These are phyloP conservation scores for Lutjanus erythropterus DNA, from an alignment of 2,113 vertebrate species.

Conservation along the genomic window DNA sequence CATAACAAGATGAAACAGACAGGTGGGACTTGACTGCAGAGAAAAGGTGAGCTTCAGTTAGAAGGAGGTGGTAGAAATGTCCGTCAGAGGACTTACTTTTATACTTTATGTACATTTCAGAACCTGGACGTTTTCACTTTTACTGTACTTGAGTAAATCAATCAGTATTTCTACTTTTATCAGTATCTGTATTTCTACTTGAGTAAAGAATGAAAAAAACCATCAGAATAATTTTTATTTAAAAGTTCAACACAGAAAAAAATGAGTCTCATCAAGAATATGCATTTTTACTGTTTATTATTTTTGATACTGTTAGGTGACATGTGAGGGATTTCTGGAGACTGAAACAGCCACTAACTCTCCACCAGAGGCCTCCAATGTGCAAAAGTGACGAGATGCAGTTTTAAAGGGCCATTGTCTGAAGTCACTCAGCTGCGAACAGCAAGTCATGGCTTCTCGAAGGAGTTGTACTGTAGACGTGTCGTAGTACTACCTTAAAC, in stretches of 20 bases:
- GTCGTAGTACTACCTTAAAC: slow-evolving; percentile 38
- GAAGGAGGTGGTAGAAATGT: too few species aligned
- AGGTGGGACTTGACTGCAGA: too few species aligned
- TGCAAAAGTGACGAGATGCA: slow-evolving; percentile 77
- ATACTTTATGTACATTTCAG: too few species aligned
- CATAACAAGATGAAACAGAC: too few species aligned
- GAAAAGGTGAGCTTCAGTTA: too few species aligned
- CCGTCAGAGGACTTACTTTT: too few species aligned
- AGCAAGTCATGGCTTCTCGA: slow-evolving; percentile 70
- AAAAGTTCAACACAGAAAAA: neutral
- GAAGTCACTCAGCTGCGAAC: slow-evolving; percentile 69
- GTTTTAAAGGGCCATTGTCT: slow-evolving; percentile 77
- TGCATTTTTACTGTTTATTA: slow-evolving; percentile 66
- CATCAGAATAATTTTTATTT: neutral
- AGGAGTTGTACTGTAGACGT: slow-evolving; percentile 15
- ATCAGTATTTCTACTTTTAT: too few species aligned
- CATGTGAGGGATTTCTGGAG: slow-evolving; percentile 57
- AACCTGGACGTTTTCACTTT: too few species aligned
- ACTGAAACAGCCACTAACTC: slow-evolving; percentile 49
- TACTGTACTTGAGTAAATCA: too few species aligned
- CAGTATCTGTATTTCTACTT: too few species aligned
- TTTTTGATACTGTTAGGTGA: slow-evolving; percentile 60
- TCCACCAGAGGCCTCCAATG: slow-evolving; percentile 67
- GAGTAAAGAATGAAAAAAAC: too few species aligned
- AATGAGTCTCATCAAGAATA: slow-evolving; percentile 23